These are phyloP conservation scores for Epinephelus coioides DNA, from an alignment of 2,797 vertebrate species.

Conservation along the genomic window DNA sequence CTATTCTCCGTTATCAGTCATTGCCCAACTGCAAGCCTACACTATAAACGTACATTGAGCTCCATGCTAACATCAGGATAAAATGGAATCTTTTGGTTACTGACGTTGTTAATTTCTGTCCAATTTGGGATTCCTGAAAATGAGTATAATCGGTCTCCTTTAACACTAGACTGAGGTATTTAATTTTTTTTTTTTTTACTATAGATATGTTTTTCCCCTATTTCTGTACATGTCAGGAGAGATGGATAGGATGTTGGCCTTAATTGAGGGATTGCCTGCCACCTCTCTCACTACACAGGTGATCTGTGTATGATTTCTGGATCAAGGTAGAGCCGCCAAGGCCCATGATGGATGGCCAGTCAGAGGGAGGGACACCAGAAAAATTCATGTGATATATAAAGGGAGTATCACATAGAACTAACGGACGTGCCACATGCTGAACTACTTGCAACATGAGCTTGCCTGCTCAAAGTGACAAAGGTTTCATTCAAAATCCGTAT, in stretches of 20 bases:
- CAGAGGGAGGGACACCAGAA: slow-evolving; percentile 35
- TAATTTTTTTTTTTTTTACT: background rate
- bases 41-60: too few relatives aligned
- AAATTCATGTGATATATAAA: slow-evolving; percentile 57
- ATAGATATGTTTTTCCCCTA: background rate
- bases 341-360: slow-evolving; percentile 71
- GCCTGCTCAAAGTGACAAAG: slow-evolving; percentile 21
- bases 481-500: slow-evolving; percentile 25
- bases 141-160: too few relatives aligned
- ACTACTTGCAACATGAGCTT: slow-evolving; percentile 34
- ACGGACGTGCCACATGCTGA: slow-evolving; percentile 25
- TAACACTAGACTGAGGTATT: background rate
- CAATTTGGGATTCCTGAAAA: too few relatives aligned
- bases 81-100: too few relatives aligned
- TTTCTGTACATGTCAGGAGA: slow-evolving; percentile 48
- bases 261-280: slow-evolving; percentile 74
- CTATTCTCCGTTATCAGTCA: too few relatives aligned
- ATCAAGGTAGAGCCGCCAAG: slow-evolving; percentile 63
- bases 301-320: slow-evolving; percentile 77
- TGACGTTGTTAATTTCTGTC: too few relatives aligned
- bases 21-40: too few relatives aligned
- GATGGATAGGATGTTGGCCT: slow-evolving; percentile 66
- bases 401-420: slow-evolving; percentile 4
- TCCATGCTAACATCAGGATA: too few relatives aligned
- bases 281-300: slow-evolving; percentile 65